Evolutionary conservation across 2,113 vertebrate species (phyloP).

Genomic region (Tamias sibiricus): DNA sequence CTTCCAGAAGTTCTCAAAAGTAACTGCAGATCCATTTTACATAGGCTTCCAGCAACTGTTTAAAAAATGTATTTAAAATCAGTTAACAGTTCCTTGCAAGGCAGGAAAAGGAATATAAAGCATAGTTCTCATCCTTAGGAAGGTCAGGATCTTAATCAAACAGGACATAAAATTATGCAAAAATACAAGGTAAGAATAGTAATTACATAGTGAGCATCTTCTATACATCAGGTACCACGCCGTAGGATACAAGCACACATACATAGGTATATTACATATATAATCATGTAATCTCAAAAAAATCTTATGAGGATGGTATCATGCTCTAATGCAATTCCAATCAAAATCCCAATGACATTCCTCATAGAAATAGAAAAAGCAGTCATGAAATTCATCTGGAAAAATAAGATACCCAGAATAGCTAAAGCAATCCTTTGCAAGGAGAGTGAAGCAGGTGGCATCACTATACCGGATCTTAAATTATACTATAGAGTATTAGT

Average conservation of each 20-base stretch:
- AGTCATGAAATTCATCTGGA: too few species aligned
- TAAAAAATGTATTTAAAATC: constrained; percentile 30
- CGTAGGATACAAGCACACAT: neutral
- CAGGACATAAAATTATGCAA: neutral
- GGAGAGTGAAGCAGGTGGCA: too few species aligned
- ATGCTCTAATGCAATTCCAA: too few species aligned
- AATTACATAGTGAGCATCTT: neutral
- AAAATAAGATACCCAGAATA: too few species aligned
- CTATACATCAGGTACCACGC: neutral
- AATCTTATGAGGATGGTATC: neutral
- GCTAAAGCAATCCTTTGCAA: too few species aligned
- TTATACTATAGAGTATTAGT: too few species aligned
- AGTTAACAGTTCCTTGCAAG: neutral
- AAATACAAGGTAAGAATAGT: constrained; percentile 1
- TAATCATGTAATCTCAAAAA: neutral
- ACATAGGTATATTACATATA: too few species aligned
- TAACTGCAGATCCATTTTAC: neutral
- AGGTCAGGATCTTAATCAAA: neutral
- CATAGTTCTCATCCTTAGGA: neutral
- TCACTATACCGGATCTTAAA: too few species aligned
- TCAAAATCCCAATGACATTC: too few species aligned
- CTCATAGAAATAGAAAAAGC: too few species aligned
- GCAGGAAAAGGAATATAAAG: neutral
- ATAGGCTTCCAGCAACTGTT: neutral
- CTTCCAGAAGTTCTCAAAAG: constrained; percentile 46